Conservation (phyloP, 2,888 invertebrate genomes). For the Tetragnatha montana region DNA sequence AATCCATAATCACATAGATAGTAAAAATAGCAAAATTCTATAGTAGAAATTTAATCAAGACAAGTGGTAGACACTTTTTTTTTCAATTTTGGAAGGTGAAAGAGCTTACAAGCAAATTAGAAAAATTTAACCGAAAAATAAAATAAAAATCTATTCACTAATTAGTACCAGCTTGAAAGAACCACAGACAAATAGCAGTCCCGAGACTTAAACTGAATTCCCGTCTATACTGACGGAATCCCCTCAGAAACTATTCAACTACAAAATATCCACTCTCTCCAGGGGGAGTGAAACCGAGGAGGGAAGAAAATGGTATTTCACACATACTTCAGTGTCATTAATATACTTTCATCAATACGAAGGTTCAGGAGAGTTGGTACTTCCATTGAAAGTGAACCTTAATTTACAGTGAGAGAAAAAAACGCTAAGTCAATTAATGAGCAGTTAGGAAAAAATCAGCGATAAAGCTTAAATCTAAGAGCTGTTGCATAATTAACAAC, state of each 20-base stretch:
- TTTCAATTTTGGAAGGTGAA: too few species aligned
- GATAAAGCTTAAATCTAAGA: conserved; percentile 61
- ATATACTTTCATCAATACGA: conserved; percentile 40
- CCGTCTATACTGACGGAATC: neutral
- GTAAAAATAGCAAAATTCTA: too few species aligned
- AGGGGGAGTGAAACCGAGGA: neutral
- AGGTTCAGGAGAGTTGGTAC: neutral
- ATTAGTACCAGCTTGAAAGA: neutral
- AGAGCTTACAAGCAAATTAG: too few species aligned
- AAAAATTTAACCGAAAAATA: too few species aligned
- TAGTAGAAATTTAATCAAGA: too few species aligned
- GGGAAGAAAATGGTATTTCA: neutral
- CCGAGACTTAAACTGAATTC: neutral
- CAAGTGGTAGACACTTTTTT: too few species aligned
- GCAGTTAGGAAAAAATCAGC: conserved; percentile 32
- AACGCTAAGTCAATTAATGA: conserved; percentile 54
- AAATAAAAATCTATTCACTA: too few species aligned
- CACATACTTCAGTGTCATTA: conserved; percentile 25
- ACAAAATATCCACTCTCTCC: neutral
- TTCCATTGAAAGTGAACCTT: conserved; percentile 46
- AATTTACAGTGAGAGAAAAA: conserved; percentile 8
- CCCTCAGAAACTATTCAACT: neutral
- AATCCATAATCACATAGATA: too few species aligned
- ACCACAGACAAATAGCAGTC: neutral
- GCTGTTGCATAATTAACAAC: conserved; percentile 70